These are phyloP conservation scores for Thecocarcelia acutangulata DNA, from an alignment of 2,888 invertebrate genomes.

Conservation along the genomic window DNA sequence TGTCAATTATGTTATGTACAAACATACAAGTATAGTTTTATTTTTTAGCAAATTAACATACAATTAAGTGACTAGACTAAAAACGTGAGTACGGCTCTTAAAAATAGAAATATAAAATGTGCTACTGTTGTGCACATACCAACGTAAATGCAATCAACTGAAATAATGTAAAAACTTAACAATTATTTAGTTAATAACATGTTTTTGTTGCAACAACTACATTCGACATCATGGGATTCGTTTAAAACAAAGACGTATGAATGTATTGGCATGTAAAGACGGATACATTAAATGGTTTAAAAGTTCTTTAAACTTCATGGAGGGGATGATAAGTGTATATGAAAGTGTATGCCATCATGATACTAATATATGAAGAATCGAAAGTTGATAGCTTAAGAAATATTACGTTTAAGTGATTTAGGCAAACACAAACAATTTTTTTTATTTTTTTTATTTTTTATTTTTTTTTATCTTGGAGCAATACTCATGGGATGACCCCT, in stretches of 20 bases:
- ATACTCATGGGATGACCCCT: too few relatives aligned
- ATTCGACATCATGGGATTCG: conserved; percentile 5
- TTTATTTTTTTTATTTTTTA: too few relatives aligned
- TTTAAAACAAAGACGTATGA: background rate
- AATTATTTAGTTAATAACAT: conserved; percentile 63
- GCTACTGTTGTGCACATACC: background rate
- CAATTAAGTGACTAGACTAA: conserved; percentile 53
- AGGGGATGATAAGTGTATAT: too few relatives aligned
- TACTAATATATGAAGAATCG: too few relatives aligned
- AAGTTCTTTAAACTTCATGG: conserved; percentile 40
- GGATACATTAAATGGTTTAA: conserved; percentile 11
- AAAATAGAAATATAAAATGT: conserved; percentile 3
- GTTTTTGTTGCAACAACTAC: conserved; percentile 9
- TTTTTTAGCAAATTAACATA: conserved; percentile 60
- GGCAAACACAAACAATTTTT: too few relatives aligned
- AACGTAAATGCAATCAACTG: conserved; percentile 4
- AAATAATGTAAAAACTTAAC: conserved; percentile 30
- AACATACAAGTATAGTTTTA: too few relatives aligned
- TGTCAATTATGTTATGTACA: conserved; percentile 1
- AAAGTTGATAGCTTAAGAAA: too few relatives aligned
- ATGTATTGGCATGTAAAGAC: conserved; percentile 2
- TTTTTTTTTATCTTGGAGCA: too few relatives aligned
- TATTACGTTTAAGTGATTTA: too few relatives aligned
- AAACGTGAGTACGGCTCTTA: conserved; percentile 4
- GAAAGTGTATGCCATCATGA: too few relatives aligned